Base-by-base conservation (phyloP, 53 echinoderm and acorn worm species). In the Echinometra lucunter region DNA sequence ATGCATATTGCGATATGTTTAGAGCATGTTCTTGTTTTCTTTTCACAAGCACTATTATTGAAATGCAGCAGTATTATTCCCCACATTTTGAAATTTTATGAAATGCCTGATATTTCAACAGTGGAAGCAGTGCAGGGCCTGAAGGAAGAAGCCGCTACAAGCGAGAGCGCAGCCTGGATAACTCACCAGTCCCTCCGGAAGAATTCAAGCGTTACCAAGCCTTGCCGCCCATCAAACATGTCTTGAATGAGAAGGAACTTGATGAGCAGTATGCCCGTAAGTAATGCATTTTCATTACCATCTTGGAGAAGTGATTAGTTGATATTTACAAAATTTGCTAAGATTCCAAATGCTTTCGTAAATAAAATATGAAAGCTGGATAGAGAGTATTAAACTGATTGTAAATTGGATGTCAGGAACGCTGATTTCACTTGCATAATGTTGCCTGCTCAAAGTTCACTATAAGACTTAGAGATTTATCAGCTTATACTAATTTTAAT, bases 131-230 rank as follows among this genome's bases (percentile, higher is more conserved):
- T 44, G 63, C 95, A 37, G 90, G 95, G 37, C 37, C 88, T 45
- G 69, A 89, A 66, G 57, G 91, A 21, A 49, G 57, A 30, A 57
- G 57, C 9, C 82, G 83, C 13, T 69, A 44, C 57, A 95, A 95
- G 88, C 94, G 94, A 19, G 94, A 95, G 34, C 35, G 94, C 88
- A 94, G 88, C 44, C 60, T 96, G 27, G 81, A n/a, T 83, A 74
- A 90, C 78, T 92, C 94, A 18, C 95, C 96, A 0, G 60, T 75
- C 11, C 96, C 95, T 0, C 91, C 94, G 44, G 94, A 95, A n/a
- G 99, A 99, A 40, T 98, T 98, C 95, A 96, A 99, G 82, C 96
- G 96, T 55, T 99, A 99, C 95, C 96, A 97, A 90, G 98, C 99
- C 66, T 96, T 99, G 47, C 99, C 99, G 5, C 99, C 99, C 27